Conservation (phyloP, 2,888 invertebrate genomes). For the Macrosiphum euphorbiae region DNA sequence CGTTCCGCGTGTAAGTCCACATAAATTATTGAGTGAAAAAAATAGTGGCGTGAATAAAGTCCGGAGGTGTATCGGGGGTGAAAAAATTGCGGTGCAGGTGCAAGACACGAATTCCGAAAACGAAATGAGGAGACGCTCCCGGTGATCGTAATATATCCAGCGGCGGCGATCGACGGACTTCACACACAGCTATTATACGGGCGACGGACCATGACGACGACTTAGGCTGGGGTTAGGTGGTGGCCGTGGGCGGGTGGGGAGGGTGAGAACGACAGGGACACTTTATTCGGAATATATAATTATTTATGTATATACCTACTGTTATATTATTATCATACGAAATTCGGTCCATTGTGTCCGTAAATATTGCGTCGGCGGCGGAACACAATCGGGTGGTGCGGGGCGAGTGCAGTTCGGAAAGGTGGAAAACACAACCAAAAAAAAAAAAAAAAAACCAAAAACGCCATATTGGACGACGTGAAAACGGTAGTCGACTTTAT, state of each 20-base stretch:
- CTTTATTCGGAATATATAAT: slow-evolving; percentile 29
- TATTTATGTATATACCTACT: neutral
- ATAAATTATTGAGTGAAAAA: neutral
- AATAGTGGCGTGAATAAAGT: neutral
- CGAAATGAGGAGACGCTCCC: neutral
- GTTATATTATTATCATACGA: slow-evolving; percentile 1
- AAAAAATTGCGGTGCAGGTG: neutral
- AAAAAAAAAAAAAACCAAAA: neutral
- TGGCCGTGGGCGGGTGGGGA: neutral
- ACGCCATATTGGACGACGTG: neutral
- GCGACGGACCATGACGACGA: neutral
- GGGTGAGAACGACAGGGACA: neutral
- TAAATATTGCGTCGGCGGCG: slow-evolving; percentile 22
- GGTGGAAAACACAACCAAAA: slow-evolving; percentile 4
- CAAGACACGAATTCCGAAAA: neutral
- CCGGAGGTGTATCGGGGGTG: neutral
- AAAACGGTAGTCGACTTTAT: slow-evolving; percentile 35
- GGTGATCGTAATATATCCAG: neutral
- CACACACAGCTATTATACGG: neutral
- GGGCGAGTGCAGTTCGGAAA: neutral
- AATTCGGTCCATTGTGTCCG: slow-evolving; percentile 45
- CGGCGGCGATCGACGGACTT: neutral
- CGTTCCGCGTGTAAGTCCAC: neutral
- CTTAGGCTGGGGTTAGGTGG: neutral
- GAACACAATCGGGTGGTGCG: neutral